Base-by-base conservation (phyloP, 1,140 invertebrate species). In the Diplogasteroides magnus region DNA sequence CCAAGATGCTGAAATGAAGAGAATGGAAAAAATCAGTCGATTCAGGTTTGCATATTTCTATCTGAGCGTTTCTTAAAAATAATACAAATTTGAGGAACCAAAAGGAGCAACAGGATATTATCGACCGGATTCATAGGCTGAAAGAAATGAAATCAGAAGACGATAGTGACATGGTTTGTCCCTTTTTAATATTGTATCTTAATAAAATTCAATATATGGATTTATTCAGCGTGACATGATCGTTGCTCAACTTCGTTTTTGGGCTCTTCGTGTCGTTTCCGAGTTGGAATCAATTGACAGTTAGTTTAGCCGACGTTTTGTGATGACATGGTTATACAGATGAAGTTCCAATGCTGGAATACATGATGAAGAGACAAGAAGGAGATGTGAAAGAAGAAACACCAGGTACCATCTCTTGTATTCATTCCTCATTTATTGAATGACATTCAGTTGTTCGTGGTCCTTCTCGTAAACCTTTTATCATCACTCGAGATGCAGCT, bases 401-500 rank as follows among this genome's bases (percentile, higher is more conserved):
- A 19, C 64, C 64, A 15, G 37, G 48, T 79, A 72, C 83, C 62
- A 58, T 27, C 57, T 64, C 15, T 31, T 27, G 32, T 1, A 56
- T 14, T 62, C 2, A 25, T 28, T 25, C 32, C 48, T 19, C 58
- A 61, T 11, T 23, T 14, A 3, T 26, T 15, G 1, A 64, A 32
- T 37, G 55, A 14, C 15, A n/a, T n/a, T n/a, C n/a, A 23, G 2
- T 27, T 19, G 37, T 63, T 61, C 68, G 19, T 56, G 72, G 78
- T n/a, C 71, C 83, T 25, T 88, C 89, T 2, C 80, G 93, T n/a
- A 89, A 90, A 82, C 92, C 94, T 0, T 91, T 97, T 70, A 94
- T 97, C 62, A 92, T 98, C 31, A 95, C 94, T 0, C 89, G 89
- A 77, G 90, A 94, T 85, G 88, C 88, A 48, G 71, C 91, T 0